Evolutionary conservation across 2,888 invertebrate species (phyloP).

Genomic region (Gymnosoma rotundatum): DNA sequence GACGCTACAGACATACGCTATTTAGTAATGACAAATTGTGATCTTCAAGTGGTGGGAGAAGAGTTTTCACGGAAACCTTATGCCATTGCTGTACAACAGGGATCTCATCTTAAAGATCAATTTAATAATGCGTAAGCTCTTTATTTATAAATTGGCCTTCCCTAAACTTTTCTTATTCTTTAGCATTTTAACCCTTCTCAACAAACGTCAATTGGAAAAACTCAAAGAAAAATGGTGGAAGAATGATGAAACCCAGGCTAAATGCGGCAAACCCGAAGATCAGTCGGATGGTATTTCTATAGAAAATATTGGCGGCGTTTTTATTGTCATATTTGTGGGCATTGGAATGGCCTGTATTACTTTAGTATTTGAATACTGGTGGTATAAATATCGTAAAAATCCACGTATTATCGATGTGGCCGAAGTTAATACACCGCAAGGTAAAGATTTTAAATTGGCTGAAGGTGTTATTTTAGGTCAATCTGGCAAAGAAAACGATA

Average conservation of each 20-base stretch:
- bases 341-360: conserved; percentile 95
- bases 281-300: conserved; percentile 99
- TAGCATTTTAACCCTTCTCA: conserved; percentile 96
- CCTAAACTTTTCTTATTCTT: conserved; percentile 6
- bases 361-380: conserved; percentile 96
- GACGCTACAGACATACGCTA: conserved; percentile 95
- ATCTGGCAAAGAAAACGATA: conserved; percentile 78
- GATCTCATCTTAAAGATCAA: conserved; percentile 95
- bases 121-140: conserved; percentile 96
- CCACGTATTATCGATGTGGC: conserved; percentile 85
- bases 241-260: conserved; percentile 89
- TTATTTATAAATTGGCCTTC: not conserved
- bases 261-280: conserved; percentile 93
- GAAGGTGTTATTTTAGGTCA: conserved; percentile 80
- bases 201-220: conserved; percentile 95
- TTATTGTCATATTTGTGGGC: conserved; percentile 98
- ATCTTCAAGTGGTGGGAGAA: conserved; percentile 95
- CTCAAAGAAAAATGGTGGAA: conserved; percentile 99
- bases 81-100: conserved; percentile 98
- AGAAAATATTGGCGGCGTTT: conserved; percentile 98
- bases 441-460: conserved; percentile 76
- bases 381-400: conserved; percentile 90
- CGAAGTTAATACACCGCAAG: conserved; percentile 81
- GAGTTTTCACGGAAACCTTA: conserved; percentile 99
- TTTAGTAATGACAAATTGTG: conserved; percentile 83